Evolutionary conservation across 2,888 invertebrate species (phyloP).

Genomic region (Philopedon plagiatum): DNA sequence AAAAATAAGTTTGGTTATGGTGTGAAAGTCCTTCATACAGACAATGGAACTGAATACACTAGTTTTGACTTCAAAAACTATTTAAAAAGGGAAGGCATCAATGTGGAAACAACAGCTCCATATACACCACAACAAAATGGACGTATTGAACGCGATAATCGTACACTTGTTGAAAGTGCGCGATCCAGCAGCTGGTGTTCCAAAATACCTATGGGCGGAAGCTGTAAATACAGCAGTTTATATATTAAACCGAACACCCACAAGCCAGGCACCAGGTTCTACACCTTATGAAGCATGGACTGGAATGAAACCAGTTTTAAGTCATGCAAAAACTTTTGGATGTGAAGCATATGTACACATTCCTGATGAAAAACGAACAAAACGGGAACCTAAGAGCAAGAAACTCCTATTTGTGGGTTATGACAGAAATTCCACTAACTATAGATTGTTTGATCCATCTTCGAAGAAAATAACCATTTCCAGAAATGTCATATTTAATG

Average conservation of each 20-base stretch:
- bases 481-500: conserved; percentile 50
- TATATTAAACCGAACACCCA: conserved; percentile 37
- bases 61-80: conserved; percentile 23
- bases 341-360: conserved; percentile 41
- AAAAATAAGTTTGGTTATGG: conserved; percentile 39
- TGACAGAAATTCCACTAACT: conserved; percentile 28
- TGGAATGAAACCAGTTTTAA: conserved; percentile 33
- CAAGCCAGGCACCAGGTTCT: conserved; percentile 24
- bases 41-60: conserved; percentile 44
- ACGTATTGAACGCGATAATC: conserved; percentile 43
- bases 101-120: conserved; percentile 32
- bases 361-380: conserved; percentile 41
- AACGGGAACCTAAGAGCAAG: conserved; percentile 46
- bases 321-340: conserved; percentile 38
- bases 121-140: conserved; percentile 47
- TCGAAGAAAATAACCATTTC: conserved; percentile 41
- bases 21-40: conserved; percentile 38
- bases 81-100: conserved; percentile 30
- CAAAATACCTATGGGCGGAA: conserved; percentile 44
- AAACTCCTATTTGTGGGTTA: conserved; percentile 45
- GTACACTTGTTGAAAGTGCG: conserved; percentile 42
- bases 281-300: conserved; percentile 48
- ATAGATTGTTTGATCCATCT: conserved; percentile 44
- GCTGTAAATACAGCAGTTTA: conserved; percentile 46
- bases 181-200: conserved; percentile 38